A percentile compares a stretch with the other conserved stretches of the same genome.
These are phyloP conservation scores for Garra rufa DNA, from an alignment of 2,113 vertebrate species.

Conservation along the genomic window DNA sequence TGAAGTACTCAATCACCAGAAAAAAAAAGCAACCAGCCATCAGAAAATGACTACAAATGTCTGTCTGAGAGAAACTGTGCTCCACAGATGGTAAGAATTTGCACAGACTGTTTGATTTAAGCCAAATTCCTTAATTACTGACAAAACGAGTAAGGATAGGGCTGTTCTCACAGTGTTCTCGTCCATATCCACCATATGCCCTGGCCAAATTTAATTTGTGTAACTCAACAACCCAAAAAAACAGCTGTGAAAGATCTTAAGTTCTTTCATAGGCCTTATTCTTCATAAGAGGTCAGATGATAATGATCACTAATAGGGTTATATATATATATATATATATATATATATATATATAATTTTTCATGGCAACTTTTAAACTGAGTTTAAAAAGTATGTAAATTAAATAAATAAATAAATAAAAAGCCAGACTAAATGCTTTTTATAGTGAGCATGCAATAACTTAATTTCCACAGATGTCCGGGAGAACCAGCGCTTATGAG, in stretches of 20 bases:
- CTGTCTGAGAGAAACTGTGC: constrained; percentile 54
- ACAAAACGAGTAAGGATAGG: not conserved
- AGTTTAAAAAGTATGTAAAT: not conserved
- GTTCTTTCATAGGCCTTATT: not conserved
- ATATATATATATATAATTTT: no score
- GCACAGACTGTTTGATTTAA: constrained; percentile 34
- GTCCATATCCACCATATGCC: constrained; percentile 30
- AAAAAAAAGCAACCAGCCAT: constrained; percentile 7
- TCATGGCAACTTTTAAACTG: not conserved
- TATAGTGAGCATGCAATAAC: not conserved
- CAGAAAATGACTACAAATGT: constrained; percentile 54
- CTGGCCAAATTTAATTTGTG: constrained; percentile 28
- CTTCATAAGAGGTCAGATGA: not conserved
- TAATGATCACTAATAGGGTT: not conserved
- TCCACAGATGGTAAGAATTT: constrained; percentile 36
- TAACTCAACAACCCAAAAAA: constrained; percentile 1
- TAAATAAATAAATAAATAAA: no score
- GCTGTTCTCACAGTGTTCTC: constrained; percentile 25
- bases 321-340: no score
- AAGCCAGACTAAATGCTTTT: not conserved
- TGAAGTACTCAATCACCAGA: not conserved
- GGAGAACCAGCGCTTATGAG: not conserved
- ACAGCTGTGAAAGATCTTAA: not conserved
- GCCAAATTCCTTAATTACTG: constrained; percentile 18
- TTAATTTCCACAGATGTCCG: not conserved